Base-by-base conservation (phyloP, 2,888 invertebrate genomes). In the Ectropis crepuscularia region DNA sequence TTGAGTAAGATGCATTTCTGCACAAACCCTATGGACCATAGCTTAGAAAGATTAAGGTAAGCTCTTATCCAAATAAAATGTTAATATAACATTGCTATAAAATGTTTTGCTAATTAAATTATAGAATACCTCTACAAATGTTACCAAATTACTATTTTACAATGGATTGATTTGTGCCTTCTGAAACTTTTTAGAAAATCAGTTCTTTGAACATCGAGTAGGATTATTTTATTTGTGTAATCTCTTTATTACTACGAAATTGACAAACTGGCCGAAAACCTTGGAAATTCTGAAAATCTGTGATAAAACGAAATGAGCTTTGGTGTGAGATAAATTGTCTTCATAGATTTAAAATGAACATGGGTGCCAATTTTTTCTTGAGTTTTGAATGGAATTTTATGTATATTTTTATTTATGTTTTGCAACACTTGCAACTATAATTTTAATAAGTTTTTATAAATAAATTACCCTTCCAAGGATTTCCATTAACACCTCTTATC, bases 331-430 rank as follows among this genome's bases (percentile, higher is more conserved):
- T 68, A 72, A 75, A 75, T 68, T 62, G 65, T 76, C 65, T 73
- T 75, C 69, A 72, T 76, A 75, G 64, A 61, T 70, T 67, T 65
- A 67, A 63, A 57, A 7, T 59, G 50, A 61, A 65, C 54, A 78
- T 83, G 82, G 84, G 85, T 90, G 88, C 87, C 87, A 91, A 90
- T 86, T 81, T 74, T 72, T 67, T 75, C 79, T 81, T 75, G 75
- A 70, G 79, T 86, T 86, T 87, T 75, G 77, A 82, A 79, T 75
- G 75, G 68, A 81, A 76, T 87, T 84, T 87, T 87, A 76, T 81
- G 77, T 83, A 81, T 74, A 79, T 81, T 83, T 82, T 77, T 82
- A 78, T 75, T 82, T 81, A 81, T 76, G 71, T 84, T 85, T 88
- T 81, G 74, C 75, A 78, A 80, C 80, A 79, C 78, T 82, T 82